Evolutionary conservation across 2,113 vertebrate genomes (phyloP).

Genomic region (Ageneiosus marmoratus): DNA sequence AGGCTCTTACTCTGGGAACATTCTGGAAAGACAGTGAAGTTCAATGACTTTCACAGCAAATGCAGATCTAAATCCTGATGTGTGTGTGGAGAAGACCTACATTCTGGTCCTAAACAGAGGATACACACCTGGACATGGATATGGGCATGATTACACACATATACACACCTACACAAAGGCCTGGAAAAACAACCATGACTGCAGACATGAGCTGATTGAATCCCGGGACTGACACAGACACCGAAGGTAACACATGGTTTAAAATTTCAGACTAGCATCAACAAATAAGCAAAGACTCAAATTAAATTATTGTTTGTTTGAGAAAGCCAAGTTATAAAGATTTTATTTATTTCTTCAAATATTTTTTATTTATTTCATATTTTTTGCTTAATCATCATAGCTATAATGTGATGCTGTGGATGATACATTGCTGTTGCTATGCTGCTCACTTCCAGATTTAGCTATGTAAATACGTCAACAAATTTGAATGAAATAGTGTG

Average conservation of each 20-base stretch:
- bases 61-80: neutral
- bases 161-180: neutral
- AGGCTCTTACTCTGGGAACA: slow-evolving; percentile 21
- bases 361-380: neutral
- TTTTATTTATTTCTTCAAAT: neutral
- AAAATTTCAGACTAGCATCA: neutral
- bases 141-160: neutral
- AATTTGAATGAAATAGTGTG: neutral
- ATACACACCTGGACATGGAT: slow-evolving; percentile 39
- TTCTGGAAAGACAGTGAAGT: slow-evolving; percentile 38
- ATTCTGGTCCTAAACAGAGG: slow-evolving; percentile 5
- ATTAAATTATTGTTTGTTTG: neutral
- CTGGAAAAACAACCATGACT: slow-evolving; percentile 9
- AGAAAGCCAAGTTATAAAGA: neutral
- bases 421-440: neutral
- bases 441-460: neutral
- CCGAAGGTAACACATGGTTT: slow-evolving; percentile 43
- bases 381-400: slow-evolving; percentile 14
- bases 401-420: neutral
- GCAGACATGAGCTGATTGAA: slow-evolving; percentile 48
- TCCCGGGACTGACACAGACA: slow-evolving; percentile 47
- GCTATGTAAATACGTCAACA: neutral
- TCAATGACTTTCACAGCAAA: neutral
- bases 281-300: too few species aligned
- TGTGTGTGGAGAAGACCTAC: neutral